Conservation (phyloP, 1,140 invertebrate species). For the Neodiprion fabricii region DNA sequence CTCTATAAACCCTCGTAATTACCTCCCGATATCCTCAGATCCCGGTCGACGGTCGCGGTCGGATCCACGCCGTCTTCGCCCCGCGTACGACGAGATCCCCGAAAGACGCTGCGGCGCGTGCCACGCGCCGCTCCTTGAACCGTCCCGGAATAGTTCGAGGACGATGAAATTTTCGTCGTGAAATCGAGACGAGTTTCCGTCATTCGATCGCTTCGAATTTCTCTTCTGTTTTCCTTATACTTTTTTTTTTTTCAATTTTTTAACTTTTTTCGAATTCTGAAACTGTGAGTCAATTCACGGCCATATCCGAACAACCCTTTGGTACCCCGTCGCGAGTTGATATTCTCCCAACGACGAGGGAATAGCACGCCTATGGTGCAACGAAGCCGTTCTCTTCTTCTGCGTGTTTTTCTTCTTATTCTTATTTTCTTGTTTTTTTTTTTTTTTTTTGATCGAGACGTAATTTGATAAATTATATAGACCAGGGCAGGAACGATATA, state of each 20-base stretch:
- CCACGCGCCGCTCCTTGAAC: background rate
- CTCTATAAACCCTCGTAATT: constrained; percentile 29
- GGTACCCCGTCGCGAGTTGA: background rate
- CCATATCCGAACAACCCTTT: background rate
- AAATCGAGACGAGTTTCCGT: background rate
- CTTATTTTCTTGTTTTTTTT: background rate
- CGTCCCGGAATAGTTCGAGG: background rate
- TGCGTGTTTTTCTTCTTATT: no score
- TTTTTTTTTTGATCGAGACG: background rate
- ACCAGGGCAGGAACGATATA: background rate
- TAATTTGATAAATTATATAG: background rate
- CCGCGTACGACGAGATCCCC: background rate
- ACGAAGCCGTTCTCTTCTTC: no score
- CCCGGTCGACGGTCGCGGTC: background rate
- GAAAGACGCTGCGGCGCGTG: background rate
- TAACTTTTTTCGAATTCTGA: no score
- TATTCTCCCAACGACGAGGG: background rate
- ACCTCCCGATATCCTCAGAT: constrained; percentile 15
- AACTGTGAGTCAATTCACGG: no score
- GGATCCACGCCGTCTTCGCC: background rate
- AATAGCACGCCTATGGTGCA: background rate
- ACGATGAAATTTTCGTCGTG: background rate
- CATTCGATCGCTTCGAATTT: no score
- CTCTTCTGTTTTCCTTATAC: no score
- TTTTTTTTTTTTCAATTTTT: no score